Base-by-base conservation (phyloP, 2,113 vertebrate genomes). In the Clinocottus analis region DNA sequence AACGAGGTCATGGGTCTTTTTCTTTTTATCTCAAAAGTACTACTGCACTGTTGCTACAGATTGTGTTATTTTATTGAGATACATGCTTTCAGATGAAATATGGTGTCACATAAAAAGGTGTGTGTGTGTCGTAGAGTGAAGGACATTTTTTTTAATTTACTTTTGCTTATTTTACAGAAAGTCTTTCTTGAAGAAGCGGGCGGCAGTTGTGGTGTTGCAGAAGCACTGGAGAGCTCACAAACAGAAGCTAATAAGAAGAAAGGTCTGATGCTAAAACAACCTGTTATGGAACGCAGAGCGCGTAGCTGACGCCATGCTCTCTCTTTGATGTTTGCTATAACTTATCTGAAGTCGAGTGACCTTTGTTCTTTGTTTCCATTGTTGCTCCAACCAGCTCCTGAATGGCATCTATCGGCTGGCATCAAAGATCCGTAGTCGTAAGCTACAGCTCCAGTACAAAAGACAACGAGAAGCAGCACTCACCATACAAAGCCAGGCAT, bases 201-300 rank as follows among this genome's bases (percentile, higher is more conserved):
- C 1, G 4, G 95, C 97, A 27, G 96, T 95, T 12, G 72, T 96
- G 80, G 93, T 94, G 67, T 77, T 99, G 80, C 98, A 99, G 93
- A 95, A 89, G 47, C n/a, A 79, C 23, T 99, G 98, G 98, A 91
- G 96, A 83, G 94, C 93, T 59, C 90, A 95, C 80, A 85, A 39
- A 82, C 82, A 67, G 79, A 81, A 85, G 23, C 94, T 56, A 75
- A 79, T 85, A 4, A 93, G 87, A 75, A 90, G 68, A 72, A 92
- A 92, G 95, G 97, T 99, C 87, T 91, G 91, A 71, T 27, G 43
- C 25, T 72, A 49, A 0, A n/a, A 3, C n/a, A 25, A 2, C 8
- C 2, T 33, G 51, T 25, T 3, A 53, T 61, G 60, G 3, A 56
- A 17, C 27, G 45, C 27, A 37, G 62, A 64, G 35, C 17, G 27